Conservation (phyloP, 2,113 vertebrate genomes). For the Tricholaema leucomelas region DNA sequence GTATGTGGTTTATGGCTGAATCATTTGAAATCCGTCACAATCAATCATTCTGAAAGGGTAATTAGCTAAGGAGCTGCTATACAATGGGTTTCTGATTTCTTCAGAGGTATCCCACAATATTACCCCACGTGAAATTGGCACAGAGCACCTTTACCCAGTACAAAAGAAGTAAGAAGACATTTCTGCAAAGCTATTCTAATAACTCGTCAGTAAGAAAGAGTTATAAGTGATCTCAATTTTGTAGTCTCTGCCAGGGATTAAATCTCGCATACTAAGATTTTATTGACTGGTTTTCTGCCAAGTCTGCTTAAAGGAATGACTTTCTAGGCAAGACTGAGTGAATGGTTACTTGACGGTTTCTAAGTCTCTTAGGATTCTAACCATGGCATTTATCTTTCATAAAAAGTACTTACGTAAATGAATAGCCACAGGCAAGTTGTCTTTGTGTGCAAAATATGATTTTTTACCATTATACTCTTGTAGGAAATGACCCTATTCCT, state of each 20-base stretch:
- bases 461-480: slow-evolving; percentile 1
- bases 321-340: slow-evolving; percentile 16
- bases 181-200: slow-evolving; percentile 8
- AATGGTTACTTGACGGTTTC: not conserved
- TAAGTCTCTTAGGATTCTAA: not conserved
- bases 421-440: not conserved
- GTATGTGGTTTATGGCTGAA: not conserved
- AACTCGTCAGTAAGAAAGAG: not conserved
- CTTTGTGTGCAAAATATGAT: slow-evolving; percentile 12
- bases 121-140: not conserved
- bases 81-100: not conserved
- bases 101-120: not conserved
- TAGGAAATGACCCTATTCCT: slow-evolving; percentile 2
- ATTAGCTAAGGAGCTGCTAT: not conserved
- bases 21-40: not conserved
- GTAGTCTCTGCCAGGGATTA: slow-evolving; percentile 15
- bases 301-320: slow-evolving; percentile 1
- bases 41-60: not conserved
- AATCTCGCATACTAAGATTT: slow-evolving; percentile 35
- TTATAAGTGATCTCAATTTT: not conserved
- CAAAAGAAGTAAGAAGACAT: not conserved
- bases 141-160: not conserved
- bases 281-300: slow-evolving; percentile 33
- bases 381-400: slow-evolving; percentile 23
- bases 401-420: slow-evolving; percentile 14